Percentiles rank a stretch among this genome's conserved stretches.
These are phyloP conservation scores for Conger conger DNA, from an alignment of 2,113 vertebrate genomes.

Conservation along the genomic window DNA sequence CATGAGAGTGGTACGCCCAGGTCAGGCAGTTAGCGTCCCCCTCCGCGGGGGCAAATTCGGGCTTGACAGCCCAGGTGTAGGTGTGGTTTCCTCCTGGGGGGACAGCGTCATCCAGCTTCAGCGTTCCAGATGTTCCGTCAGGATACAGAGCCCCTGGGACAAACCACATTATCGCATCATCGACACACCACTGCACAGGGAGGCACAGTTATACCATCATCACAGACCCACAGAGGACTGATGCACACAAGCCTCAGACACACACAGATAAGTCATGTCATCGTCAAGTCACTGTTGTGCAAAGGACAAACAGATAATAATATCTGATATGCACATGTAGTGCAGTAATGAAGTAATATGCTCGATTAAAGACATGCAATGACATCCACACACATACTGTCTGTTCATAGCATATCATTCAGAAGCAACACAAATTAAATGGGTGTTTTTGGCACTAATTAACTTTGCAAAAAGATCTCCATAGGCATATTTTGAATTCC, in stretches of 20 bases:
- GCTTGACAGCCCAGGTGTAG: constrained; percentile 85
- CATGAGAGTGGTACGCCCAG: constrained; percentile 95
- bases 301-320: not conserved
- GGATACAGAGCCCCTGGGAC: constrained; percentile 86
- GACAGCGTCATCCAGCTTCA: constrained; percentile 85
- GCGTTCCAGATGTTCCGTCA: constrained; percentile 77
- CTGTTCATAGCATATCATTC: no score
- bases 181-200: constrained; percentile 23
- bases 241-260: not conserved
- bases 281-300: not conserved
- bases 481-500: no score
- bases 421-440: no score
- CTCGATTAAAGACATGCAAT: no score
- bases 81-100: constrained; percentile 82
- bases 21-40: constrained; percentile 89
- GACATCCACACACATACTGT: no score
- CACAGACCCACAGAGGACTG: not conserved
- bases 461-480: no score
- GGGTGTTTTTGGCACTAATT: no score
- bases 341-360: no score
- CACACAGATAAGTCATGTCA: not conserved
- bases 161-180: not conserved
- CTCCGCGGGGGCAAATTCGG: constrained; percentile 80
- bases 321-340: no score
- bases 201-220: not conserved